Base-by-base conservation (phyloP, 2,113 vertebrate species). In the Oreamnos americanus region DNA sequence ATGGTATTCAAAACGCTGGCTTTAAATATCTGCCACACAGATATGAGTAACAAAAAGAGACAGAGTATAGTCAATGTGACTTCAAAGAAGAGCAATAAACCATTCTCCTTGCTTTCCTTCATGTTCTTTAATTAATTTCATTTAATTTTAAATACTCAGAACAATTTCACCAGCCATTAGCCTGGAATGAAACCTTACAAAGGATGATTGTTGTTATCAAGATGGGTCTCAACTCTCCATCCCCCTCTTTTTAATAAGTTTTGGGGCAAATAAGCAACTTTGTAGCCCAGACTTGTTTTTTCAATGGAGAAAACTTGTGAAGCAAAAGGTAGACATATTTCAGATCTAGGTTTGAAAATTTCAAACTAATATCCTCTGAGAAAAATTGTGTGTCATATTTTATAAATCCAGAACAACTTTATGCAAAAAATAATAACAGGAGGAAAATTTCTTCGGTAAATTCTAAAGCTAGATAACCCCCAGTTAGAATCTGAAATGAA, bases 121-220 rank as follows among this genome's bases (percentile, higher is more conserved):
- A 98, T 98, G 98, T 99, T 99, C 98, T 98, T 99, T 99, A 99
- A 99, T 99, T 99, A 98, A 99, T 99, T 99, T 99, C 98, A 99
- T 99, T 99, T 99, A 99, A 99, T 98, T 99, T 99, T 99, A 99
- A 99, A 98, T 99, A 99, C 98, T 98, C 98, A 98, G 98, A 99
- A 99, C 98, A 99, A 99, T 99, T 99, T 99, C 98, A 98, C 98
- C 98, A 99, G 98, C 98, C 98, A 99, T 99, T 99, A 99, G 98
- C 98, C 98, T 98, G 98, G 98, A 99, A 99, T 98, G 98, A 99
- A 99, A 98, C 94, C 97, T 98, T 97, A 98, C 98, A 99, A 98
- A 98, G 95, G 97, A 98, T 98, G 96, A 98, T 98, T 98, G 98
- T 99, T 99, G 98, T 99, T 99, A 98, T 98, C 98, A 98, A 98